Conservation (phyloP, 1,140 invertebrate genomes). For the Nymphalis io region DNA sequence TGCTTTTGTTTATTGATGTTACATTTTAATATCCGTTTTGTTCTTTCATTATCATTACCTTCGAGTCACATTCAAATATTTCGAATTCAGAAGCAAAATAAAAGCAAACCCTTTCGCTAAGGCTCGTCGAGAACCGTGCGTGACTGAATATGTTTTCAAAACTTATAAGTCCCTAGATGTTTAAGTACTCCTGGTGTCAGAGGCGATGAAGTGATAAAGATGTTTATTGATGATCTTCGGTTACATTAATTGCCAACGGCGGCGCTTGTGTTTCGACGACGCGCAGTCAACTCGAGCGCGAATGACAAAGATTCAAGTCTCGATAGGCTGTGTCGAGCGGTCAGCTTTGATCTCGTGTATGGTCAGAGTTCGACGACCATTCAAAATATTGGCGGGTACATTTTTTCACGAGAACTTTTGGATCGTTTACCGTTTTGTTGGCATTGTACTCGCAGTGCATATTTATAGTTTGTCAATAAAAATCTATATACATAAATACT, state of each 20-base stretch:
- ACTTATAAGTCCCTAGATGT: conserved; percentile 51
- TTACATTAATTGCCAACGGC: conserved; percentile 77
- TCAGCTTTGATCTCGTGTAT: conserved; percentile 63
- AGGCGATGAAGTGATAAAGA: conserved; percentile 77
- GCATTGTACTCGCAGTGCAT: neutral
- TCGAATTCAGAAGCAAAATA: conserved; percentile 46
- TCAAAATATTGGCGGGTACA: conserved; percentile 61
- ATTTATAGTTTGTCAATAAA: neutral
- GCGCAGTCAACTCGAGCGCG: conserved; percentile 62
- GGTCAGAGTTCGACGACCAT: conserved; percentile 67
- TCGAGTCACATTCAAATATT: conserved; percentile 17
- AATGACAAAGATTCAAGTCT: conserved; percentile 73
- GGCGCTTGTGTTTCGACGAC: conserved; percentile 68
- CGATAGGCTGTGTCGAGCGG: conserved; percentile 61
- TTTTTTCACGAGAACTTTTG: conserved; percentile 23
- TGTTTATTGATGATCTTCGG: conserved; percentile 79
- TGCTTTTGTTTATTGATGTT: conserved; percentile 24
- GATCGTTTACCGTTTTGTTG: neutral
- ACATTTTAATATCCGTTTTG: conserved; percentile 28
- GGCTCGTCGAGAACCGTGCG: conserved; percentile 61
- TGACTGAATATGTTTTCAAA: conserved; percentile 68
- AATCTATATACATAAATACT: neutral
- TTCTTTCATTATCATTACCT: conserved; percentile 11
- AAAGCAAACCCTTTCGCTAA: conserved; percentile 28
- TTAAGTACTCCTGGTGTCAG: conserved; percentile 66